Evolutionary conservation across 2,113 vertebrate genomes (phyloP), one percentile per base, ranked within the genome.

Genomic region (Cryptotis parvus): DNA sequence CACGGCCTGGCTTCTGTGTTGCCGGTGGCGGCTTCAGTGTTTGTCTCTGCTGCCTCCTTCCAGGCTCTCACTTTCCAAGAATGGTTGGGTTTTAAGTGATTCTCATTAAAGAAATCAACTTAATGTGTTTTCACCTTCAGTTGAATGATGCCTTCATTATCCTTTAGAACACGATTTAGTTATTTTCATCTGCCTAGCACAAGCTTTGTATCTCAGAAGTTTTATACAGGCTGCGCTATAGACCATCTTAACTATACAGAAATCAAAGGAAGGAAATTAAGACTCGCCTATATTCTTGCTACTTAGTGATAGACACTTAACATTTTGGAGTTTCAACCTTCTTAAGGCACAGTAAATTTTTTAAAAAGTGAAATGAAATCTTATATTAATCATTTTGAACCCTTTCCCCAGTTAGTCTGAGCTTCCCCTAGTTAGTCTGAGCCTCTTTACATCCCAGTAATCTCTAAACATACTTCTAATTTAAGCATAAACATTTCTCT

Each of bases 221-320:
- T 87, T 49, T 55, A n/a, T 14, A 15, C 6, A 24, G 33, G 1
- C 6, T n/a, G 72, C n/a, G 1, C 35, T 41, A 27, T 26, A 81
- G 80, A 83, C 91, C 70, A 55, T 16, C 49, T 68, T 80, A 84
- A 91, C 29, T 86, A 27, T 61, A 26, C 3, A 69, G 65, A 81
- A 87, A 87, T 16, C 33, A 72, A 92, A 86, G 37, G 7, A 58
- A 89, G 89, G 35, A 77, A 91, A 33, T 43, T 52, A 58, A 90
- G 68, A 61, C 2, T 74, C 45, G 61, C 31, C 2, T 29, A 43
- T 58, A 29, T 73, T 69, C 26, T 87, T 90, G 31, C 58, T 73
- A 78, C 31, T 16, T 39, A 72, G 49, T 45, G 9, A 79, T 68
- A 72, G 83, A 10, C 15, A n/a, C 63, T 81, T 77, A 81, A 87